phyloP scores from a whole-genome alignment of 2,888 invertebrate species.

The Idaea aversata region DNA sequence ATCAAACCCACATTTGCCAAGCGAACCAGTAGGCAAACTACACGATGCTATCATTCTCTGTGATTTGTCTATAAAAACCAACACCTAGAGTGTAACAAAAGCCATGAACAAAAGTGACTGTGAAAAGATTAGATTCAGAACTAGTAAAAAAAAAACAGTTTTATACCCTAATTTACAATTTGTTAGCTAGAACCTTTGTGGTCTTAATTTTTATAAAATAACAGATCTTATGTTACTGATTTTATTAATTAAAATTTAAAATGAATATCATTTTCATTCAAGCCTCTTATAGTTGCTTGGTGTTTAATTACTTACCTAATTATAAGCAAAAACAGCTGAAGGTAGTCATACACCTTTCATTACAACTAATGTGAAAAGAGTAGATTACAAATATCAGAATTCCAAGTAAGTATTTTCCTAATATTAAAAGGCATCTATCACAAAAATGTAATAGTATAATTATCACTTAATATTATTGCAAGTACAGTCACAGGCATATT shows the following conservation, averaged over 20 bases:
- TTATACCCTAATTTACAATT: not conserved
- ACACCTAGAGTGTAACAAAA: not conserved
- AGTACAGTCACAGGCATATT: no score
- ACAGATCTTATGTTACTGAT: not conserved
- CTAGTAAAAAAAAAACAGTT: not conserved
- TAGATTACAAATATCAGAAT: not conserved
- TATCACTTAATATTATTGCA: no score
- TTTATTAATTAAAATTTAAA: slow-evolving; percentile 8
- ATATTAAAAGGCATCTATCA: not conserved
- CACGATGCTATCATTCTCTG: not conserved
- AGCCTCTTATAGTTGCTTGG: slow-evolving; percentile 14
- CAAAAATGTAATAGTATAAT: no score
- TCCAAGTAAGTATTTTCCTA: not conserved
- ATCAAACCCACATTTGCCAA: not conserved
- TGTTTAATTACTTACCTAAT: not conserved
- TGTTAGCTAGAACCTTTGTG: not conserved
- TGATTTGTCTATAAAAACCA: no score
- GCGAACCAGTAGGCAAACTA: not conserved
- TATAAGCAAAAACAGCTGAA: slow-evolving; percentile 6
- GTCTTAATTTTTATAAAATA: not conserved
- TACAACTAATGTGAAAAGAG: slow-evolving; percentile 6
- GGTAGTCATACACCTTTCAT: slow-evolving; percentile 12
- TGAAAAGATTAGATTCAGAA: not conserved
- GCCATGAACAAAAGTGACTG: not conserved
- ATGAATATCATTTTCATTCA: not conserved